A percentile compares a stretch with the other conserved stretches of the same genome.
Conservation (phyloP, 1,140 invertebrate genomes). For the Lasaia peninsularis region DNA sequence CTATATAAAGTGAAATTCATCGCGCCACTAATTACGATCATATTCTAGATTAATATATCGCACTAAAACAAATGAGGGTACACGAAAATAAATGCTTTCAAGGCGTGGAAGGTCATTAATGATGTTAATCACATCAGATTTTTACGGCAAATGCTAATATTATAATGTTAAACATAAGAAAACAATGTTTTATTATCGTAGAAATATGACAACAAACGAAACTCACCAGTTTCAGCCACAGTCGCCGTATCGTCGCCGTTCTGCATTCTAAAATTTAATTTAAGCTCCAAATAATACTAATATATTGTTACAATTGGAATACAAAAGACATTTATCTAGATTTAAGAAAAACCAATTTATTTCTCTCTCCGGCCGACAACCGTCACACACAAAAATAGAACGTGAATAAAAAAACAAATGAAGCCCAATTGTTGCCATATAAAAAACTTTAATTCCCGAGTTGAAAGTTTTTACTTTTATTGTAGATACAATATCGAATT, state of each 20-base stretch:
- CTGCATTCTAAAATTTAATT: constrained; percentile 56
- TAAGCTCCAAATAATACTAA: constrained; percentile 47
- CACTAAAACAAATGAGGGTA: constrained; percentile 42
- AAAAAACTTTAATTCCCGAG: too few relatives aligned
- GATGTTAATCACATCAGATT: neutral
- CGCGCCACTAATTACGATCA: constrained; percentile 34
- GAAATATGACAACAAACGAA: constrained; percentile 54
- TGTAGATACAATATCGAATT: too few relatives aligned
- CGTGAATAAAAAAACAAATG: constrained; percentile 72
- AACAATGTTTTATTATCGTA: neutral
- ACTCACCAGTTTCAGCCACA: constrained; percentile 54
- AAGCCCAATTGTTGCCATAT: constrained; percentile 26
- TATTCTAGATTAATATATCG: neutral
- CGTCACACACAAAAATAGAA: constrained; percentile 77
- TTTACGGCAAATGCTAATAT: neutral
- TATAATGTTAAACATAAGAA: neutral
- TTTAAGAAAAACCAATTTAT: constrained; percentile 7
- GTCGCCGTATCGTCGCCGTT: constrained; percentile 62
- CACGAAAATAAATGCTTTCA: neutral
- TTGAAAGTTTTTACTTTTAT: too few relatives aligned
- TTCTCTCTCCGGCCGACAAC: constrained; percentile 52
- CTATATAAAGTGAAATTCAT: constrained; percentile 52
- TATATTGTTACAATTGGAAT: constrained; percentile 14
- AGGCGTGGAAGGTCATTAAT: neutral
- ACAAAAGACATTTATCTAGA: constrained; percentile 12